Percentiles rank a stretch among this genome's conserved stretches.
phyloP scores from a whole-genome alignment of 1,140 invertebrate genomes.

The Monochamus saltuarius region DNA sequence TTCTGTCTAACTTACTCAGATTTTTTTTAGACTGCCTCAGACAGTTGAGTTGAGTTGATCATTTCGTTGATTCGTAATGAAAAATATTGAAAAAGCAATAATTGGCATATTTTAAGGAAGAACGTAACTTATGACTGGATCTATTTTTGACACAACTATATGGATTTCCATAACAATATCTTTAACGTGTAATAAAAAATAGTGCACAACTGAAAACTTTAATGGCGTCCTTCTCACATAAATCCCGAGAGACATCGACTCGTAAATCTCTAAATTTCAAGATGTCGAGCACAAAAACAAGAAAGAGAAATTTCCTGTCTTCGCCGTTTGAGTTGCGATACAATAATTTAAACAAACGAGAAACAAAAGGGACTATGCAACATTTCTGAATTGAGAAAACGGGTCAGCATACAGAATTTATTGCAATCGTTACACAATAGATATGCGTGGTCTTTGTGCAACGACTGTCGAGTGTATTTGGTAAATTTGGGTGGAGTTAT shows the following conservation, averaged over 20 bases:
- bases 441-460: slow-evolving; percentile 4
- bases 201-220: no score
- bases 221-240: no score
- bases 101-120: no score
- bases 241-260: background rate
- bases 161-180: no score
- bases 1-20: no score
- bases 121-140: no score
- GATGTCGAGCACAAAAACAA: background rate
- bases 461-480: slow-evolving; percentile 6
- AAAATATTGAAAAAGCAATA: no score
- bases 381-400: slow-evolving; percentile 9
- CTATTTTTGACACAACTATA: no score
- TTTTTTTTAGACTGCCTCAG: no score
- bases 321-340: slow-evolving; percentile 8
- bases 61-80: no score
- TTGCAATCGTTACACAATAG: slow-evolving; percentile 19
- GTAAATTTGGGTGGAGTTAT: slow-evolving; percentile 16
- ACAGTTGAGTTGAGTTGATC: no score
- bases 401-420: slow-evolving; percentile 3
- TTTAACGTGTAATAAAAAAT: no score
- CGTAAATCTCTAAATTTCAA: background rate
- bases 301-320: slow-evolving; percentile 1
- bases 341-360: slow-evolving; percentile 15
- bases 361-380: background rate